Conservation (phyloP, 2,113 vertebrate genomes). For the Boleophthalmus pectinirostris region DNA sequence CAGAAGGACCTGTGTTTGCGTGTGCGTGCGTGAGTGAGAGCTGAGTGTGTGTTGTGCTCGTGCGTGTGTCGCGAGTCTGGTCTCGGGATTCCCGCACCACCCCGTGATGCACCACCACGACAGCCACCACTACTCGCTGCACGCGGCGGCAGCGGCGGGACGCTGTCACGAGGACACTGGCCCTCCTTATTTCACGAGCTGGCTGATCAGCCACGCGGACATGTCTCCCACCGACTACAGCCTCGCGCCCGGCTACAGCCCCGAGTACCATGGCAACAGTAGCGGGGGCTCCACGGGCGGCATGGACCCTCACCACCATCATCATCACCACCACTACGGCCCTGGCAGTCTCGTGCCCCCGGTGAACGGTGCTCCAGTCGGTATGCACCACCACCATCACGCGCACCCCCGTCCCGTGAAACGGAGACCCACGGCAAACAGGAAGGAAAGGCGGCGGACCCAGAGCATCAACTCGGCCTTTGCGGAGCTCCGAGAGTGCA, state of each 20-base stretch:
- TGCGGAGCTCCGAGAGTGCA: conserved; percentile 94
- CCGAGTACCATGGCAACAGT: conserved; percentile 83
- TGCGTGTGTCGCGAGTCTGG: conserved; percentile 79
- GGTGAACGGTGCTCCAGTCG: conserved; percentile 80
- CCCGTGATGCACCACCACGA: conserved; percentile 96
- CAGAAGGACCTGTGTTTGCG: neutral
- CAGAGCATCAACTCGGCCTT: conserved; percentile 99
- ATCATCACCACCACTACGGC: conserved; percentile 87
- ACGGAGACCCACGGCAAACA: conserved; percentile 94
- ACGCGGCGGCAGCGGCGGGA: conserved; percentile 84
- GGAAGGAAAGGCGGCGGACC: conserved; percentile 96
- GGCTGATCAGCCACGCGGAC: conserved; percentile 95
- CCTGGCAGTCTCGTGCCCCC: conserved; percentile 77
- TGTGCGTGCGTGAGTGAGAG: neutral
- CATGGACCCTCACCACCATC: conserved; percentile 56
- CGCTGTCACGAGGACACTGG: conserved; percentile 91
- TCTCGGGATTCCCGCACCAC: conserved; percentile 95
- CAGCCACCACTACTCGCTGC: conserved; percentile 81
- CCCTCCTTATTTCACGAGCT: conserved; percentile 95
- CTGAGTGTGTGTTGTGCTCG: neutral
- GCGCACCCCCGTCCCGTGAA: conserved; percentile 81
- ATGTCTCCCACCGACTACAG: conserved; percentile 95
- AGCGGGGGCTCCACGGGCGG: conserved; percentile 45
- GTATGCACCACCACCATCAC: conserved; percentile 60
- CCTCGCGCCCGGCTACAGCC: conserved; percentile 91